phyloP scores from a whole-genome alignment of 2,113 vertebrate genomes.

The Osmerus eperlanus region DNA sequence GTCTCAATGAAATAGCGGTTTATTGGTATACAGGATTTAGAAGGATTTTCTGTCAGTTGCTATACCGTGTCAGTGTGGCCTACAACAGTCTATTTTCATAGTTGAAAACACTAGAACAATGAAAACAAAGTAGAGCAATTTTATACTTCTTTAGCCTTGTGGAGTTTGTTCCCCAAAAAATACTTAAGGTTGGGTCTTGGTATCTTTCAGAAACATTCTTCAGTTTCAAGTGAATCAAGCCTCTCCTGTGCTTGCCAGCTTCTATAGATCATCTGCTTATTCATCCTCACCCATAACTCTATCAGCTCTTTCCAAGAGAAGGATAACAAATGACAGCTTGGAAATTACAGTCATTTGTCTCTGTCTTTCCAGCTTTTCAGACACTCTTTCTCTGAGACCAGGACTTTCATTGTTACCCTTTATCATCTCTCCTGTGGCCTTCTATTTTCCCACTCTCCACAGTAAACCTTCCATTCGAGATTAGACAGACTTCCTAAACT shows the following conservation, averaged over 20 bases:
- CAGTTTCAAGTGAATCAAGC: constrained; percentile 22
- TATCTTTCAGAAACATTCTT: constrained; percentile 16
- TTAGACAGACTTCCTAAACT: neutral
- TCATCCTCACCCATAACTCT: constrained; percentile 59
- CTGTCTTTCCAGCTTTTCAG: constrained; percentile 34
- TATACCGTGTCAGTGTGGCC: neutral
- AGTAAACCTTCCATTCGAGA: neutral
- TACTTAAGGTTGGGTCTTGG: neutral
- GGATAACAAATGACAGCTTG: constrained; percentile 62
- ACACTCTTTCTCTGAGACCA: constrained; percentile 21
- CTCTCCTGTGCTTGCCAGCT: constrained; percentile 35
- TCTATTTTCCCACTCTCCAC: neutral
- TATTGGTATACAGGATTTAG: constrained; percentile 1
- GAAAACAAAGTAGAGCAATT: neutral
- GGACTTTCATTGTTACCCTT: constrained; percentile 8
- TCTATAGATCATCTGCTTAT: constrained; percentile 57
- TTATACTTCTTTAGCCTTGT: neutral
- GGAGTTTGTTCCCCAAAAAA: neutral
- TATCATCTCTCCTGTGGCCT: neutral
- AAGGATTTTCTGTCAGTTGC: constrained; percentile 1
- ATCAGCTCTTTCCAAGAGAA: constrained; percentile 66
- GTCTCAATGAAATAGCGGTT: neutral
- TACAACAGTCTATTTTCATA: neutral
- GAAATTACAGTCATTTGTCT: constrained; percentile 74
- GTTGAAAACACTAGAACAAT: neutral